Evolutionary conservation across 2,113 vertebrate genomes (phyloP).

Genomic region (Romanogobio albipinnatus): DNA sequence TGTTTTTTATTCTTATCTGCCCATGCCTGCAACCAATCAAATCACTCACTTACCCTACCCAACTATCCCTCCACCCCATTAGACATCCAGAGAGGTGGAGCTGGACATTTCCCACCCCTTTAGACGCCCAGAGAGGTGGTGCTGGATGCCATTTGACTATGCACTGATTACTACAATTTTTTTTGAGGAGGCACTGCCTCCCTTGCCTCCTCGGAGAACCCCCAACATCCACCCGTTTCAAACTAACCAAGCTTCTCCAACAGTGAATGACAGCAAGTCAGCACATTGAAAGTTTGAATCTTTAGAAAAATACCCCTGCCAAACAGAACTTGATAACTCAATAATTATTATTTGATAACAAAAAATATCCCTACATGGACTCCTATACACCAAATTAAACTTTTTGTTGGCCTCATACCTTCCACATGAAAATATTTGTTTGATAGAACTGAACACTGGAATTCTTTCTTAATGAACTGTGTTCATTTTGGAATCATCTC

Average conservation of each 20-base stretch:
- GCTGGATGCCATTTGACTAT: too few species aligned
- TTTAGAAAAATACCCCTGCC: neutral
- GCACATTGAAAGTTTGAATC: neutral
- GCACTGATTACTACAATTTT: too few species aligned
- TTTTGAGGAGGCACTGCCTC: too few species aligned
- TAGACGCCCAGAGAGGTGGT: too few species aligned
- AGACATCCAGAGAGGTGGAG: too few species aligned
- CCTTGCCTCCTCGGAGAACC: too few species aligned
- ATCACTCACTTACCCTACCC: too few species aligned
- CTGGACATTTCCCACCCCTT: too few species aligned
- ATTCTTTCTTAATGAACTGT: neutral
- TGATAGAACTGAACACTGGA: neutral
- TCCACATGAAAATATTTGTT: constrained; percentile 3
- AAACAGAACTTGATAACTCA: neutral
- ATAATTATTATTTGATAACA: too few species aligned
- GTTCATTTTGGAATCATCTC: constrained; percentile 22
- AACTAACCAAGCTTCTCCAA: neutral
- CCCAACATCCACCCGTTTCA: neutral
- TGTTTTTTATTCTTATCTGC: too few species aligned
- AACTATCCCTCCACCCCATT: too few species aligned
- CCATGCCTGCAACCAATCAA: too few species aligned
- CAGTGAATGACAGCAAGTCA: neutral
- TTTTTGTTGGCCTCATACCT: neutral
- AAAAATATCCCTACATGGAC: neutral
- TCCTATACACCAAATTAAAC: neutral